Percentiles rank a stretch among this genome's conserved stretches.
Conservation (phyloP, 2,888 invertebrate genomes). For the Limnephilus rhombicus region DNA sequence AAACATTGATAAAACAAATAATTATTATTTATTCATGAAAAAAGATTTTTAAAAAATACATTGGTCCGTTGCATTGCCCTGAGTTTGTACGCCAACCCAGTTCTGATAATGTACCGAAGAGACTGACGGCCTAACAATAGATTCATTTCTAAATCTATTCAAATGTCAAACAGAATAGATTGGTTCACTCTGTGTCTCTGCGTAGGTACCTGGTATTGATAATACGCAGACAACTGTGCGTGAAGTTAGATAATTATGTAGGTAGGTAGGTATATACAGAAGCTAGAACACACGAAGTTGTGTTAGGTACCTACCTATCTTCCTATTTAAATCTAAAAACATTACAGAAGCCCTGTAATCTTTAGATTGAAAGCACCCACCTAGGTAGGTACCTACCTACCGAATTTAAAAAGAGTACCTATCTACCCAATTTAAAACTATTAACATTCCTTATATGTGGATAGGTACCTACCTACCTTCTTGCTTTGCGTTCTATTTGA, state of each 20-base stretch:
- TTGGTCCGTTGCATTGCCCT: neutral
- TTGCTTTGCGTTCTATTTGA: neutral
- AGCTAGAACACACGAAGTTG: neutral
- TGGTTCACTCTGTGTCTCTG: conserved; percentile 13
- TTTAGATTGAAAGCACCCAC: no score
- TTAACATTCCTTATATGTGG: no score
- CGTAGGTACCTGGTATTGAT: neutral
- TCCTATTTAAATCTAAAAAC: no score
- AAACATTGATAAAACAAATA: no score
- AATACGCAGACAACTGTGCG: neutral
- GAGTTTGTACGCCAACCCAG: neutral
- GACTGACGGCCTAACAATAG: conserved; percentile 40
- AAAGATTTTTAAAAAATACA: neutral
- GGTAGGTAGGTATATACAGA: no score
- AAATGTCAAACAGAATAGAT: conserved; percentile 53
- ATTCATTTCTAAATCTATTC: conserved; percentile 58
- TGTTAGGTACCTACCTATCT: no score
- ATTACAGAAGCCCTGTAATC: no score
- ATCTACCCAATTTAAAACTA: no score
- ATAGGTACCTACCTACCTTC: no score
- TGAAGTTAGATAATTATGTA: neutral
- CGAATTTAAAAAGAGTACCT: no score
- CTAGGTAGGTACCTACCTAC: no score
- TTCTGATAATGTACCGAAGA: neutral
- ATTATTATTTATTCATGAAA: neutral